These are phyloP conservation scores for Sepioteuthis lessoniana DNA, from an alignment of 2,888 invertebrate genomes.

Conservation along the genomic window DNA sequence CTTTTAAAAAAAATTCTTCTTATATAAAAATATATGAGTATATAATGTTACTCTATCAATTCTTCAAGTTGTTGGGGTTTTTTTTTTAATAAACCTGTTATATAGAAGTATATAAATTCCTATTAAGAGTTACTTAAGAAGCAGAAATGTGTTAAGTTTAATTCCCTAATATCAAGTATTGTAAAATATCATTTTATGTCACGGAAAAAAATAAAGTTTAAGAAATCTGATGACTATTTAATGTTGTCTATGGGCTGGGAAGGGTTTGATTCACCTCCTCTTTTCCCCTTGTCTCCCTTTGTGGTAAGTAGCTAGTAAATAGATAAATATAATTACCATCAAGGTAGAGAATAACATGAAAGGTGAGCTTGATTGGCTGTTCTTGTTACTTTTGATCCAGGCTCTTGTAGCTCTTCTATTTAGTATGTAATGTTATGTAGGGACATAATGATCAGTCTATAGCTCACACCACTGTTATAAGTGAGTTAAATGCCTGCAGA, in stretches of 20 bases:
- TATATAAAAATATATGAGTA: too few species aligned
- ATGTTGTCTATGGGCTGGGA: background rate
- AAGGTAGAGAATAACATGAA: background rate
- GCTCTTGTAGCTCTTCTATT: background rate
- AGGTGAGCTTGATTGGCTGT: slow-evolving; percentile 33
- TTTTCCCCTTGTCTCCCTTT: background rate
- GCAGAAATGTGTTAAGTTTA: background rate
- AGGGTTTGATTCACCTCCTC: too few species aligned
- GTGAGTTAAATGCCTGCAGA: slow-evolving; percentile 11
- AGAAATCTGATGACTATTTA: background rate
- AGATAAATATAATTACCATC: slow-evolving; percentile 15
- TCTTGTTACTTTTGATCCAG: background rate
- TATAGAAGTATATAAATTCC: too few species aligned
- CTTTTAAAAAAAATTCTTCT: too few species aligned
- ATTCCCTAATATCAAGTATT: background rate
- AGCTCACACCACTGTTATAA: slow-evolving; percentile 33
- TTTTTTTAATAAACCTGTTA: too few species aligned
- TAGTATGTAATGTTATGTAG: background rate
- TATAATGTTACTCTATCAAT: too few species aligned
- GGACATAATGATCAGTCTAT: slow-evolving; percentile 33
- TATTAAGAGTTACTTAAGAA: too few species aligned
- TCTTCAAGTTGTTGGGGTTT: too few species aligned
- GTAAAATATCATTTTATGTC: background rate
- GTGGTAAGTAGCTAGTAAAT: slow-evolving; percentile 25
- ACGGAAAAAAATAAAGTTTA: background rate